Base-by-base conservation (phyloP, 2,797 vertebrate genomes). In the Cirrhinus molitorella region DNA sequence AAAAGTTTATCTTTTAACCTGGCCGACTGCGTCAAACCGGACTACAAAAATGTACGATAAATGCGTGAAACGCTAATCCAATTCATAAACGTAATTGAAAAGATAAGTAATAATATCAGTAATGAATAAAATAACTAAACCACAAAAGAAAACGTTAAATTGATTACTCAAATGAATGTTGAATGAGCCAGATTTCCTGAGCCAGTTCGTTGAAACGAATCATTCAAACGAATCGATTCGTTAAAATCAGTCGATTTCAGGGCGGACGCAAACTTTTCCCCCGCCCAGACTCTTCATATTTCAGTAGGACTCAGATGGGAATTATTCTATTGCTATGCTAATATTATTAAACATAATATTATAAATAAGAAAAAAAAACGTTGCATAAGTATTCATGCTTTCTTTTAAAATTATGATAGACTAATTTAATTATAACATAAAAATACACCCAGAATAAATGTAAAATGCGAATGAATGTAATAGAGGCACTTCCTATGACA, bases 141-240 rank as follows among this genome's bases (percentile, higher is more conserved):
- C 12, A 53, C 28, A 73, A 53, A 21, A 73, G 28, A 37, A 40
- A 40, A 9, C 7, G 31, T 40, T 23, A 55, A 74, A 5, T 10
- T 12, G 13, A 37, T 17, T 7, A 57, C 13, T 75, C 12, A 16
- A n/a, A 37, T 34, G 28, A 31, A 28, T 12, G 17, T 34, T 37
- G 31, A 75, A 34, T 53, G 7, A 21, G 1, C 31, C 31, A 34
- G 31, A 34, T 59, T 66, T 37, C 3, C 7, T 66, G 21, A 51
- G 23, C 9, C 2, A 13, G 2, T 79, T n/a, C 17, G 2, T 53
- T 37, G 0, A 37, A 53, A 40, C 0, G 10, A 71, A n/a, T 28
- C 5, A 67, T 59, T 66, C 53, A 34, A 80, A 71, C 14, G 53
- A 80, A 45, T 71, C 79, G 67, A 71, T 80, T 71, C 51, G n/a